Base-by-base conservation (phyloP, 2,113 vertebrate genomes). In the Otocyon megalotis region DNA sequence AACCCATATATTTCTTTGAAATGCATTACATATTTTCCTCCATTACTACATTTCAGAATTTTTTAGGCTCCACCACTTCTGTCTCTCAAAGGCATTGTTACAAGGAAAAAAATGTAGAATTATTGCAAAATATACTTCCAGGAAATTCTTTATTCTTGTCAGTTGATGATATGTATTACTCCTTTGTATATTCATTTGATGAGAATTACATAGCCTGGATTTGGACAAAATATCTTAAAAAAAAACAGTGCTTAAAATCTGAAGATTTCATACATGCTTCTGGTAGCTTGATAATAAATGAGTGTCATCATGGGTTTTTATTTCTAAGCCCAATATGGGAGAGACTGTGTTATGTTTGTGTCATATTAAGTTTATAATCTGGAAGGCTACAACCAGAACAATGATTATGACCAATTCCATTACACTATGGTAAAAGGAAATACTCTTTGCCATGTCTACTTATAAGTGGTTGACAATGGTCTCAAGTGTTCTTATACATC, bases 1-100 rank as follows among this genome's bases (percentile, higher is more conserved):
- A 71, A 83, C 19, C 17, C 53, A 85, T 50, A 32, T 43, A 72
- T 91, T 95, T 97, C 43, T 65, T 87, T 90, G 63, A 97, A 93
- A 56, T 65, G 11, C 13, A 54, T 80, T 84, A 65, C 43, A 35
- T 77, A 90, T 62, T 96, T 96, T 94, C 32, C 19, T 96, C 54
- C 60, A 60, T 94, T 96, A 94, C 54, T 28, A 93, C 43, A 91
- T 91, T 90, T 97, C 58, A 88, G 89, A 97, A 83, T 94, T 88
- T 91, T 88, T 96, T 97, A 96, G 90, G 16, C 32, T 80, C 28
- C 89, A 71, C 10, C 60, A 82, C 24, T 82, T 88, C 65, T 65
- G 35, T 10, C 12, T 96, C 50, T 85, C 69, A 53, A 82, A 96
- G 81, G 35, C 83, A 71, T 91, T 88, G 19, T 91, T 97, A 82